Evolutionary conservation across 2,113 vertebrate species (phyloP), one percentile per base, ranked within the genome.

Genomic region (Sphyrna mokarran): DNA sequence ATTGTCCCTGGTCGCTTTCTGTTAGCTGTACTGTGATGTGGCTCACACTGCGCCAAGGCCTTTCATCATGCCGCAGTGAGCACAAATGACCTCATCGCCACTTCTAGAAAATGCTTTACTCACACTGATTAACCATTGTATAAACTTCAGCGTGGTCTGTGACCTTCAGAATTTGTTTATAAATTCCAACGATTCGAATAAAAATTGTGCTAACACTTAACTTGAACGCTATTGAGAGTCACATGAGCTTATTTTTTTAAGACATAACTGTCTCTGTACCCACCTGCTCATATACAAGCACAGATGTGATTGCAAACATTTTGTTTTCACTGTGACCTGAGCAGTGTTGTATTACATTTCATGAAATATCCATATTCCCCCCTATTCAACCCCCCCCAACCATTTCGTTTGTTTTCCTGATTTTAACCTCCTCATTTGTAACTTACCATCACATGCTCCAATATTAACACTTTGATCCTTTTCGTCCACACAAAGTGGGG

Each of bases 41-140:
- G 9, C 20, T 72, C 33, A 48, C 16, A 70, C 40, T 48, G 63
- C 26, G 69, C 40, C 18, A 4, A 26, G 23, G 16, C 16, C 89
- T 93, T 66, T 93, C 89, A 93, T 40, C 58, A 37, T 7, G 26
- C 69, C 94, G 66, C 94, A 95, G 94, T 70, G 69, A 48, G 61
- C 66, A 95, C 68, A 26, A 3, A 2, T 86, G 89, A 94, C 58
- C 70, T 94, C 72, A 93, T 61, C 40, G n/a, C 89, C 33, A 66
- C 70, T 94, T 61, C 70, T 63, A 23, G 33, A 22, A 96, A 96
- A 95, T 96, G 96, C 95, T 80, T 80, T 0, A 18, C 95, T 96
- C 96, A 96, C 97, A 97, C 96, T 97, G 96, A 97, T 97, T 97
- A 97, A 97, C 97, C 96, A 97, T 96, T 97, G 96, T 96, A 96